These are phyloP conservation scores for Melitaea athalia DNA, from an alignment of 2,888 invertebrate species.

Conservation along the genomic window DNA sequence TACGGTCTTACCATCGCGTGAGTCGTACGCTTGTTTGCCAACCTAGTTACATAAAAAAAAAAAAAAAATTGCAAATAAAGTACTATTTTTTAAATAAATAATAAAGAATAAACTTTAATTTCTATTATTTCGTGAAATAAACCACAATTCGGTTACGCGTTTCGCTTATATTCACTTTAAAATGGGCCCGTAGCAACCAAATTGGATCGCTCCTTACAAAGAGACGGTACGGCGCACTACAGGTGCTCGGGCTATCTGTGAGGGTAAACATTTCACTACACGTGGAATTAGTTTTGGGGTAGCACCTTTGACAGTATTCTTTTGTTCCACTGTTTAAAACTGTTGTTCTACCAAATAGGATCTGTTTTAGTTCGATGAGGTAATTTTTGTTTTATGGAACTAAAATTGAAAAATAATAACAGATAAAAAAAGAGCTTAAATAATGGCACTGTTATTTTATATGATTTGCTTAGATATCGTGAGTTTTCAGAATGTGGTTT, in stretches of 20 bases:
- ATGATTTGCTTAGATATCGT: no score
- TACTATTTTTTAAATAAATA: neutral
- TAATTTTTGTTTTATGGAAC: neutral
- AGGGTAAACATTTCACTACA: constrained; percentile 8
- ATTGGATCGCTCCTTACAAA: constrained; percentile 30
- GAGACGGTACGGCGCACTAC: constrained; percentile 23
- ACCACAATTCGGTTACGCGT: neutral
- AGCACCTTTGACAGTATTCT: constrained; percentile 4
- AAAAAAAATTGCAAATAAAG: no score
- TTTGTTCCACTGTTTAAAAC: neutral
- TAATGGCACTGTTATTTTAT: no score
- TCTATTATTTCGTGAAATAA: neutral
- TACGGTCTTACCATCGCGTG: no score
- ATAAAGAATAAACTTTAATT: neutral
- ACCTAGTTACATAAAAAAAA: no score
- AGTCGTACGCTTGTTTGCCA: no score
- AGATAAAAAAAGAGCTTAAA: no score
- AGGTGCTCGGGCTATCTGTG: constrained; percentile 4
- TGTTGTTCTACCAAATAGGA: neutral
- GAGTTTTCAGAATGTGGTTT: no score
- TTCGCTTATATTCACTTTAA: constrained; percentile 15
- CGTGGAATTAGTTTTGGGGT: constrained; percentile 11
- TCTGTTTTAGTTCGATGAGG: neutral
- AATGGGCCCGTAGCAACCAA: constrained; percentile 30
- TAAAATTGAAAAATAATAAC: no score